Conservation (phyloP, 2,888 invertebrate genomes). For the Thecophora atra region DNA sequence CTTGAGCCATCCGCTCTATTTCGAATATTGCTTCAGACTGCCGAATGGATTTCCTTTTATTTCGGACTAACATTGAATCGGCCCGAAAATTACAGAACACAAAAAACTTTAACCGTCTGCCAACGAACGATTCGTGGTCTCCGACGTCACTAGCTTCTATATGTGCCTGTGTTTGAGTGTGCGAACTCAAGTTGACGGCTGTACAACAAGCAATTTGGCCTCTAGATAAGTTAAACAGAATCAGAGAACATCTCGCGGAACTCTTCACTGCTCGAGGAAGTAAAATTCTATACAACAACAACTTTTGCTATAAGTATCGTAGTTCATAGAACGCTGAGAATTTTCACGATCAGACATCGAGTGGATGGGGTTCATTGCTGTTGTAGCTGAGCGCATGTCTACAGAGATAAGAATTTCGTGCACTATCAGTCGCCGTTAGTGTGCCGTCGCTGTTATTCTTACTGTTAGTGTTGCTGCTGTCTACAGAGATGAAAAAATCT, state of each 20-base stretch:
- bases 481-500: background rate
- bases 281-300: background rate
- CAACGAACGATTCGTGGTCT: background rate
- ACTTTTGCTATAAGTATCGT: background rate
- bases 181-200: constrained; percentile 26
- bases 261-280: background rate
- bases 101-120: constrained; percentile 1
- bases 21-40: constrained; percentile 28
- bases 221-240: constrained; percentile 14
- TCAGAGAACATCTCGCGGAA: background rate
- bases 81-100: constrained; percentile 20
- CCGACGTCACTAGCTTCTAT: background rate
- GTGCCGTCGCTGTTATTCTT: background rate
- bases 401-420: constrained; percentile 1
- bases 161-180: background rate
- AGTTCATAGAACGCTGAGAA: constrained; percentile 8
- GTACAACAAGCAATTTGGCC: constrained; percentile 16
- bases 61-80: constrained; percentile 31
- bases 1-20: constrained; percentile 23
- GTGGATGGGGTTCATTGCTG: background rate
- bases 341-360: background rate
- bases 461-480: background rate
- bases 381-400: constrained; percentile 13
- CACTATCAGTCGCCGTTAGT: background rate
- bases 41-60: constrained; percentile 30